A percentile compares a stretch with the other conserved stretches of the same genome.
Conservation (phyloP, 2,888 invertebrate genomes). For the Andricus quercusramuli region DNA sequence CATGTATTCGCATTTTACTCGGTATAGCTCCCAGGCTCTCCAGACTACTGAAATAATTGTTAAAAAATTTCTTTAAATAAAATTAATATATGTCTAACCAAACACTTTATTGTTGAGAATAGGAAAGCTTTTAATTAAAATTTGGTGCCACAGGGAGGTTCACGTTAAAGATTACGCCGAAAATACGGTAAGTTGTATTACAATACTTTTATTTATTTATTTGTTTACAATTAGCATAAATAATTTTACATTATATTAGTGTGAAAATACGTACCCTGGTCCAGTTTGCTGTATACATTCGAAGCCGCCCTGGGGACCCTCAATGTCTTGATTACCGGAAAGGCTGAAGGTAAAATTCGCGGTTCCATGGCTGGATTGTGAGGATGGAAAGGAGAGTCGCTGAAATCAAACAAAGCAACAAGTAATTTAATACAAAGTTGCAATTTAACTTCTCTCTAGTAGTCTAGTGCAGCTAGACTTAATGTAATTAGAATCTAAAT, state of each 20-base stretch:
- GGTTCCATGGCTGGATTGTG: constrained; percentile 79
- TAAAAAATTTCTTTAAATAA: background rate
- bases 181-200: too few relatives aligned
- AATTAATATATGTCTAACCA: too few relatives aligned
- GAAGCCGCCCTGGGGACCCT: constrained; percentile 93
- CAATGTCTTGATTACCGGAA: constrained; percentile 89
- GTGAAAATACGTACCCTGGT: constrained; percentile 73
- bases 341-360: constrained; percentile 88
- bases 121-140: too few relatives aligned
- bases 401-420: constrained; percentile 75
- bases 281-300: constrained; percentile 91
- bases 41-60: constrained; percentile 80
- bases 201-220: background rate
- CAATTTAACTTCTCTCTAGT: background rate
- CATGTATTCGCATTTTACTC: constrained; percentile 94
- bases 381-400: constrained; percentile 88
- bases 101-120: too few relatives aligned
- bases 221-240: background rate
- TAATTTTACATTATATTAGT: background rate
- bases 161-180: too few relatives aligned
- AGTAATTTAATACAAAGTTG: constrained; percentile 21
- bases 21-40: constrained; percentile 92
- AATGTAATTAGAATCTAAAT: background rate
- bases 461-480: background rate
- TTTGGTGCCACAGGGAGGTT: too few relatives aligned